phyloP scores from a whole-genome alignment of 1,140 invertebrate genomes.

The Pachypeltis micranthus region DNA sequence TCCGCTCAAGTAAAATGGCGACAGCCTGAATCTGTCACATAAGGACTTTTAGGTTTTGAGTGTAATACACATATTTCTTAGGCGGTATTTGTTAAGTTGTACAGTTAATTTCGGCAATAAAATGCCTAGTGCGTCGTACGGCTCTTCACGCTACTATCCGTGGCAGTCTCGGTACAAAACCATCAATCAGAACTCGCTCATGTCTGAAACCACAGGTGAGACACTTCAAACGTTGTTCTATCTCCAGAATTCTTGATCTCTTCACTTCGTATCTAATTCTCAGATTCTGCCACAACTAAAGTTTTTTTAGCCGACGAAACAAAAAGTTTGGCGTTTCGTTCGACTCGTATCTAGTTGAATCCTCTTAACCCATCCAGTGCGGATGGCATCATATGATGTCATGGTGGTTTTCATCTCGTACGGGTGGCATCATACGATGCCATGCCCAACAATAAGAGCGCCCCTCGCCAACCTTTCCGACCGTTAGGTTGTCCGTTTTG shows the following conservation, averaged over 20 bases:
- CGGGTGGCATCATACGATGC: too few species aligned
- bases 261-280: not conserved
- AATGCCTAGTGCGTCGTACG: constrained; percentile 83
- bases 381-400: too few species aligned
- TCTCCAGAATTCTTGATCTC: too few species aligned
- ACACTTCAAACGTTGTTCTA: constrained; percentile 34
- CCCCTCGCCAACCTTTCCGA: too few species aligned
- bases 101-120: constrained; percentile 32
- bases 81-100: not conserved
- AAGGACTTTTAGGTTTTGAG: not conserved
- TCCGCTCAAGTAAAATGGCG: constrained; percentile 15
- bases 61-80: not conserved
- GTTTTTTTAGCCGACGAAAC: not conserved
- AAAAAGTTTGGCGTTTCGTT: constrained; percentile 44
- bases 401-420: too few species aligned
- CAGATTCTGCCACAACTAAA: not conserved
- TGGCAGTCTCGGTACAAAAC: constrained; percentile 73
- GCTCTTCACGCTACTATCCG: constrained; percentile 72
- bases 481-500: too few species aligned
- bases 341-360: not conserved
- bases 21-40: constrained; percentile 9
- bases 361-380: too few species aligned
- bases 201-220: constrained; percentile 59
- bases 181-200: constrained; percentile 65
- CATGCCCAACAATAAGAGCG: too few species aligned